phyloP scores from a whole-genome alignment of 2,113 vertebrate species.

The Hippocampus mohnikei region DNA sequence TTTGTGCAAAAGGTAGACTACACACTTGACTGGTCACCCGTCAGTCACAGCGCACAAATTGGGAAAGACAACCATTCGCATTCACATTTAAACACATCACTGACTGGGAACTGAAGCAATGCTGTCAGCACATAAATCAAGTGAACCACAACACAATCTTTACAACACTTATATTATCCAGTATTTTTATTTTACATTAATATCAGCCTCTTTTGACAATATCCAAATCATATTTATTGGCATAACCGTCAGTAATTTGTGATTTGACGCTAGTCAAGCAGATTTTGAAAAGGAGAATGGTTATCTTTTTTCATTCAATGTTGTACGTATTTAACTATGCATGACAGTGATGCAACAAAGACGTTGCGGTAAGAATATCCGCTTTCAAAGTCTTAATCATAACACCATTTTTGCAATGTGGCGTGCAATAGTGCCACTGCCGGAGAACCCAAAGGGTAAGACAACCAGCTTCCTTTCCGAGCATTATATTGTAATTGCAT shows the following conservation, averaged over 20 bases:
- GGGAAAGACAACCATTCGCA: background rate
- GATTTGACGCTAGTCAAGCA: background rate
- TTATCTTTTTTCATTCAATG: background rate
- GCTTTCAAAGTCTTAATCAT: constrained; percentile 34
- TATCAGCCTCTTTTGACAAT: background rate
- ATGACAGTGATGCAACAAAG: constrained; percentile 28
- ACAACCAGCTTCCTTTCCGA: constrained; percentile 60
- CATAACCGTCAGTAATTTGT: background rate
- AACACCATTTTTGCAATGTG: constrained; percentile 44
- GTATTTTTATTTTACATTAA: background rate
- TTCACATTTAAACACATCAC: background rate
- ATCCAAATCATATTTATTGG: background rate
- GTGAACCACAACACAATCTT: background rate
- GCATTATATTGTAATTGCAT: constrained; percentile 66
- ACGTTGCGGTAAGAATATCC: constrained; percentile 20
- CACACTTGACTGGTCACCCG: background rate
- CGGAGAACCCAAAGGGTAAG: constrained; percentile 59
- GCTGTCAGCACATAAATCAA: background rate
- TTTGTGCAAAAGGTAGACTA: background rate
- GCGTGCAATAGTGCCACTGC: constrained; percentile 39
- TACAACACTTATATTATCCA: too few relatives aligned
- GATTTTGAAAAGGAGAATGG: background rate
- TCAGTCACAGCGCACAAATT: background rate
- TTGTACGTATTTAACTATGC: background rate
- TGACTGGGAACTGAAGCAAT: background rate